Evolutionary conservation across 1,140 invertebrate genomes (phyloP), one percentile per base, ranked within the genome.

Genomic region (Hypothenemus hampei): DNA sequence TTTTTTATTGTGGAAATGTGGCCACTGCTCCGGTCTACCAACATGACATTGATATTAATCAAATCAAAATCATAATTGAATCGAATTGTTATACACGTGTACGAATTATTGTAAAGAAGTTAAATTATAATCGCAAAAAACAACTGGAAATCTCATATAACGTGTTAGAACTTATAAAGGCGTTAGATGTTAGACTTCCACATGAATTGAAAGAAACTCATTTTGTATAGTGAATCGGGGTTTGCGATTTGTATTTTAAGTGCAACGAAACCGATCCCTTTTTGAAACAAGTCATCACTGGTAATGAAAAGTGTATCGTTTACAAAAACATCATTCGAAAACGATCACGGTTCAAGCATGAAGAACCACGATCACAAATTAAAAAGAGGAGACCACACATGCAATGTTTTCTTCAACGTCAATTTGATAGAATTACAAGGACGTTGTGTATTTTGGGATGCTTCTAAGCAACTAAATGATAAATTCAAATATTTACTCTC

Each of bases 381-480:
- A 44, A 44, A 44, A 50, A 10, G n/a, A 65, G 63, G 43, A 41
- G 55, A 29, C 6, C 26, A n/a, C 6, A 7, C 20, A 61, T 63
- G 54, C 57, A n/a, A n/a, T n/a, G n/a, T n/a, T n/a, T n/a, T n/a
- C n/a, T n/a, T n/a, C n/a, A n/a, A n/a, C 60, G 10, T 62, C 58
- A 35, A 54, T 64, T 52, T 60, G 62, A 40, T 60, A 54, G 58
- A 58, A 64, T 48, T 39, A 59, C 55, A 46, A 48, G 16, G 55
- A 61, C 26, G 58, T 61, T 8, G 4, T 65, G 0, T 65, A 63
- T 54, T 59, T 61, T 54, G 57, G 61, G 54, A 20, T 64, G 20
- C 13, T 66, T 11, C 35, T 60, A 61, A 52, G 35, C 7, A 36
- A 1, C 43, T 26, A 63, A 52, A 61, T 54, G 8, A 62, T 66